Evolutionary conservation across 1,140 invertebrate genomes (phyloP), one percentile per base, ranked within the genome.

Genomic region (Drosophila kikkawai): DNA sequence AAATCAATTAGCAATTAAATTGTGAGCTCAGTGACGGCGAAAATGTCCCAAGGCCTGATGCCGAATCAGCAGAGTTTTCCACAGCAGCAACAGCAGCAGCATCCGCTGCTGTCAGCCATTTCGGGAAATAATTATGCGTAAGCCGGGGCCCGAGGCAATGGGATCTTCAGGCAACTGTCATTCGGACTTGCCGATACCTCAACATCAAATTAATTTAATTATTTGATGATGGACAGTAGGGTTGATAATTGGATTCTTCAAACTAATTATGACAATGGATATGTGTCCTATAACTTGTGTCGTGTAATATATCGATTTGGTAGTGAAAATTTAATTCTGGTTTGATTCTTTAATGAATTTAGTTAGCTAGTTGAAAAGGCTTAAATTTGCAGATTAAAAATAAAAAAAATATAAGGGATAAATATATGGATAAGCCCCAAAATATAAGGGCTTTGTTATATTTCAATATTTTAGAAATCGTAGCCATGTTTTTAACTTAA

Each of bases 1-100:
- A 82, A 90, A 90, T 82, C 85, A 90, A 90, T 90, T 90, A 85
- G 81, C 80, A 85, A 90, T 90, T 85, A 79, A 85, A 85, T 85
- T 76, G 78, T 32, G 42, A 79, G 79, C 80, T 55, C 69, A 79
- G 90, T 79, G 66, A 59, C 50, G 59, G 41, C 39, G 69, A 59
- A 68, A 41, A 85, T 90, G 81, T 79, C 87, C 58, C 66, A 75
- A 63, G 79, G 74, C 67, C 74, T 79, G 75, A 67, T 82, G 67
- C 45, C 69, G 39, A 57, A 63, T 83, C 75, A 81, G 56, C 79
- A 42, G 15, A 78, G 50, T 78, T 65, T 76, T 36, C 55, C 22
- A 29, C 63, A 67, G 41, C 39, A 63, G 15, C 76, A 91, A 71
- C 85, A 50, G 47, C 47, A 48, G 26, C 66, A 76, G 32, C 80